Evolutionary conservation across 2,888 invertebrate species (phyloP), one percentile per base, ranked within the genome.

Genomic region (Tridacna gigas): DNA sequence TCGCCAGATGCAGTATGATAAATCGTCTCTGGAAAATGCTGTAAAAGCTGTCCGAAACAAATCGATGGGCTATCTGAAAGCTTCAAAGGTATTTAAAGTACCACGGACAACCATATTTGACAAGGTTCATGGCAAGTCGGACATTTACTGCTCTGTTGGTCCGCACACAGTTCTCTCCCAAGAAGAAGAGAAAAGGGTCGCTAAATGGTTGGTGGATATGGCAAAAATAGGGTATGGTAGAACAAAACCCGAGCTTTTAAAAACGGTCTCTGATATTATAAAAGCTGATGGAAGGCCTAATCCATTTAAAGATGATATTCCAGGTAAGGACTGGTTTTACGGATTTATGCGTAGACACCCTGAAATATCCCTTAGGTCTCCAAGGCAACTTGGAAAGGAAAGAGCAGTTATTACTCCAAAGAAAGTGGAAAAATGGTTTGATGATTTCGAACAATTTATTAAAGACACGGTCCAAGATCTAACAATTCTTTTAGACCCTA

Each of bases 391-490:
- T 20, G 77, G 77, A 2, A 63, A 77, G 37, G 76, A 80, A 37
- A 28, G 80, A 18, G 80, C 76, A 1, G 56, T 80, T 5, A 71
- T 80, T 15, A 60, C 66, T 1, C 12, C 37, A n/a, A 73, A 77
- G 9, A 80, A 80, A 51, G 26, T 80, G 7, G 18, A n/a, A 20
- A 48, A 56, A 22, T 80, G 80, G 80, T 80, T 80, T 73, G 45
- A 2, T 22, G 77, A 81, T 26, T 56, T 81, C 2, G 15, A 25
- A 22, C 13, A 18, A 28, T 74, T 77, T 74, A 47, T 81, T 0
- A 20, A 37, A 15, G n/a, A 77, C 66, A 74, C 73, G 26, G 37
- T 81, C 11, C 20, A 48, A 25, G 81, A 81, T 11, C 13, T 15
- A 13, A 28, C 65, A 12, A 20, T 81, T 20, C 51, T 81, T 5